phyloP scores from a whole-genome alignment of 1,140 invertebrate genomes.

The Akabosia matsudoensis region DNA sequence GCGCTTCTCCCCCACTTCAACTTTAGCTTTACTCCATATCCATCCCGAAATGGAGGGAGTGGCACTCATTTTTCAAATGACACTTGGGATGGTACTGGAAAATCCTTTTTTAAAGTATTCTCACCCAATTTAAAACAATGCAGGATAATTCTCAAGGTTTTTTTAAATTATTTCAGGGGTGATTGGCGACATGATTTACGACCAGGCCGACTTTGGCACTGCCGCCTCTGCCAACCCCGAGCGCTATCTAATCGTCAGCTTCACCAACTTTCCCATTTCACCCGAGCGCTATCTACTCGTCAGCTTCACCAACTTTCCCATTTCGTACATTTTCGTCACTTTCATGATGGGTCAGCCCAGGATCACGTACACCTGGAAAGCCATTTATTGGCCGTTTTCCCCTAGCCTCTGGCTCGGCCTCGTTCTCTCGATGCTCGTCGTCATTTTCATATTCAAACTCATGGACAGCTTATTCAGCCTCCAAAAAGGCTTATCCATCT shows the following conservation, averaged over 20 bases:
- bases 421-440: background rate
- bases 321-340: background rate
- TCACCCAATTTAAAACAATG: background rate
- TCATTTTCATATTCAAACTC: background rate
- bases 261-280: no score
- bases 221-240: background rate
- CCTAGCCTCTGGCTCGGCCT: background rate
- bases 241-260: background rate
- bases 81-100: background rate
- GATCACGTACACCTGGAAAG: background rate
- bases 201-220: background rate
- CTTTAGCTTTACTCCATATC: background rate
- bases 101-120: background rate
- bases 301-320: background rate
- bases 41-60: background rate
- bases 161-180: background rate
- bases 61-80: background rate
- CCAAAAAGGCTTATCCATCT: background rate
- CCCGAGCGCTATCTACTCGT: background rate
- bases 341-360: constrained; percentile 1
- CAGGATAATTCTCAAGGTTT: background rate
- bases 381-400: constrained; percentile 1
- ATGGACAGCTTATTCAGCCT: background rate
- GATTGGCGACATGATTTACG: background rate
- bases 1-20: background rate